These are phyloP conservation scores for Leptosomus discolor DNA, from an alignment of 2,113 vertebrate genomes.

Conservation along the genomic window DNA sequence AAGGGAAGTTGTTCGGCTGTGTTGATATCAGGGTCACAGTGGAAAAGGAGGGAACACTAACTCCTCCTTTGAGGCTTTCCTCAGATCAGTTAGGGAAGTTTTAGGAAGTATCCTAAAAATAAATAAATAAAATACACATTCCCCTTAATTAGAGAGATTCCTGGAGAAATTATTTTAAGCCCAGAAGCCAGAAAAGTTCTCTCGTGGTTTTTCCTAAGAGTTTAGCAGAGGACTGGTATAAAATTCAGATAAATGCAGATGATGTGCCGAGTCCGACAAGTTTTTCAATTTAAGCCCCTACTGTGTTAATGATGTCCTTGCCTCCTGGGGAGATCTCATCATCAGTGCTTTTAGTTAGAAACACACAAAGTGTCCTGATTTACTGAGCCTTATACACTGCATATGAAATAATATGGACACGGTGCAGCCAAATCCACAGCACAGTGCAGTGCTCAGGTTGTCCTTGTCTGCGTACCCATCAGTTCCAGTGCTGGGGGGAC, in stretches of 20 bases:
- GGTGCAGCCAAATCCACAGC: not conserved
- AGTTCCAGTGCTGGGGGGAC: fast-evolving
- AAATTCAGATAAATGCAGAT: not conserved
- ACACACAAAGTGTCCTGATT: not conserved
- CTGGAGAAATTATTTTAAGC: not conserved
- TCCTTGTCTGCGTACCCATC: no score
- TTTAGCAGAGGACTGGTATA: not conserved
- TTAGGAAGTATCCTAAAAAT: not conserved
- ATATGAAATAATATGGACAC: not conserved
- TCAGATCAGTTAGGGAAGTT: not conserved
- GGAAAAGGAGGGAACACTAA: not conserved
- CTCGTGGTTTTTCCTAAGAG: not conserved
- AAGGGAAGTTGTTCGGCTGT: not conserved
- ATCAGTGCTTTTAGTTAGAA: not conserved
- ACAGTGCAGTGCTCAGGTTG: not conserved
- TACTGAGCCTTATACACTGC: not conserved
- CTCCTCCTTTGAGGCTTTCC: not conserved
- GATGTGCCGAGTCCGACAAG: not conserved
- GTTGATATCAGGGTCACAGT: not conserved
- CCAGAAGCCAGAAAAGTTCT: not conserved
- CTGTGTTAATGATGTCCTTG: not conserved
- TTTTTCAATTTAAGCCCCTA: not conserved
- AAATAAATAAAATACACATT: not conserved
- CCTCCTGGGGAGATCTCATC: not conserved
- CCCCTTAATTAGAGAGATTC: not conserved